Conservation (phyloP, 2,113 vertebrate species). For the Sus scrofa region T2T-Sscrofa CM000820.6:11507001-11507500, state of each 20-base stretch:
- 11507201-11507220: neutral
- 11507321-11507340: neutral
- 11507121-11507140: neutral
- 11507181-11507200: neutral
- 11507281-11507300: neutral
- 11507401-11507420: neutral
- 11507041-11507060: neutral
- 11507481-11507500: neutral
- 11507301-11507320: neutral
- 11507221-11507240: neutral
- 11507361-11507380: neutral
- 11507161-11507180: neutral
- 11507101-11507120: neutral
- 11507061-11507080: neutral
- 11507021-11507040: neutral
- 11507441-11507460: neutral
- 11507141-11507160: neutral
- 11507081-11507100: neutral
- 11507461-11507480: neutral
- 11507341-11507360: neutral
- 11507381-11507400: neutral
- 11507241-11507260: neutral
- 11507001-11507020: neutral
- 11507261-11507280: neutral
- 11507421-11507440: neutral